Base-by-base conservation (phyloP, 1,140 invertebrate species). In the Drosophila leontia region DNA sequence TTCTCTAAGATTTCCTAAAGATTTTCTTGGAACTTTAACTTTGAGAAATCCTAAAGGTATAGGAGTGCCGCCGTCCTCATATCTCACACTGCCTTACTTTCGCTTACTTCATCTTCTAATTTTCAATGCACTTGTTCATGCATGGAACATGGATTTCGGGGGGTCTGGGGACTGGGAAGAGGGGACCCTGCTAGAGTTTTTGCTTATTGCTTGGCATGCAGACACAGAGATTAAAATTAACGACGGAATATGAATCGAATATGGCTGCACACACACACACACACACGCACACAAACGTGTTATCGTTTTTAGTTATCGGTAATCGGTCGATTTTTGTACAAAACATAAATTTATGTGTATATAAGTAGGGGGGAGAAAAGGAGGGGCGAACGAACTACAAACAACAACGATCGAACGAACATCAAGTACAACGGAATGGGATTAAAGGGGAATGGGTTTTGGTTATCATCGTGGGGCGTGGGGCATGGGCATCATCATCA, bases 241-340 rank as follows among this genome's bases (percentile, higher is more conserved):
- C 62, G 35, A 68, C 67, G 51, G 63, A 39, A 19, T 35, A 68
- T 68, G 67, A 70, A 39, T 70, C 34, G 17, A 70, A 62, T 34
- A 34, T 70, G 67, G 67, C 67, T 56, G 67, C 64, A n/a, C 56
- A 11, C 19, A 65, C 61, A 56, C n/a, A 56, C 63, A 15, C 29
- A 69, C 64, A 50, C 17, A 50, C 13, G 7, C 19, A 65, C 51
- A 58, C 13, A 45, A 3, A 37, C 47, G 64, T 48, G 67, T 70
- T 70, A 70, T 68, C 48, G 67, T 17, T 70, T 69, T 62, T 67
- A 63, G 63, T 65, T 65, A 70, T 70, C 67, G 67, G 39, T 39
- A 67, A 70, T 55, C 67, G 39, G 5, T 68, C 39, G 32, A 19
- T 32, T 62, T 62, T 70, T 69, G 15, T 69, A 67, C 65, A 70